Evolutionary conservation across 1,140 invertebrate genomes (phyloP), one percentile per base, ranked within the genome.

Genomic region (Octopus sinensis): DNA sequence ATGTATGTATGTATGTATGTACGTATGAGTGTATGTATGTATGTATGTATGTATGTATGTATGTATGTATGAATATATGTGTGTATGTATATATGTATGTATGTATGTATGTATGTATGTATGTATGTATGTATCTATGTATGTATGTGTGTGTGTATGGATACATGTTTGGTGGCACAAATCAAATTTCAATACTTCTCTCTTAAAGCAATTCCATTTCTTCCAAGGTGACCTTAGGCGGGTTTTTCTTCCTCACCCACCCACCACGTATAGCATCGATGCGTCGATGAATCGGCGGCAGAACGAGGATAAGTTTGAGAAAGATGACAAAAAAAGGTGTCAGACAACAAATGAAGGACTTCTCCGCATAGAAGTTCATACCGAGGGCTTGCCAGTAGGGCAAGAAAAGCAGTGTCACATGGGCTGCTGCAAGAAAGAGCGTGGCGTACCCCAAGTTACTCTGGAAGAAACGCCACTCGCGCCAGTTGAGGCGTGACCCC

Each of bases 391-490:
- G 54, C 88, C 88, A 88, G 56, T 84, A 84, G 7, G 85, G 87
- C 4, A 85, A 81, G 10, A 86, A 86, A 86, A 88, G 88, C 12
- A 88, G 80, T 0, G 84, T 76, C 7, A 88, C 87, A 79, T 90
- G 89, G 54, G 81, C 78, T 13, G 87, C 79, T 4, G 86, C 84
- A 10, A 89, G 68, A 17, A 85, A 80, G 54, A 90, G 84, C 23
- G 85, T 83, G 10, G 85, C 76, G 77, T 88, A 86, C 52, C 89
- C 88, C 10, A 89, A 78, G 30, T 85, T 84, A 7, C 88, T 88
- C 78, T 90, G 89, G 43, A 89, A 80, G 76, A 87, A 87, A 23
- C 84, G 81, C 89, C 89, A 90, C 73, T 89, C 88, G 9, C 86
- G 80, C 88, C 87, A 89, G 81, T 89, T 89, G 13, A 90, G 76